Percentiles rank a stretch among this genome's conserved stretches.
phyloP scores from a whole-genome alignment of 2,113 vertebrate genomes.

The Guaruba guarouba region DNA sequence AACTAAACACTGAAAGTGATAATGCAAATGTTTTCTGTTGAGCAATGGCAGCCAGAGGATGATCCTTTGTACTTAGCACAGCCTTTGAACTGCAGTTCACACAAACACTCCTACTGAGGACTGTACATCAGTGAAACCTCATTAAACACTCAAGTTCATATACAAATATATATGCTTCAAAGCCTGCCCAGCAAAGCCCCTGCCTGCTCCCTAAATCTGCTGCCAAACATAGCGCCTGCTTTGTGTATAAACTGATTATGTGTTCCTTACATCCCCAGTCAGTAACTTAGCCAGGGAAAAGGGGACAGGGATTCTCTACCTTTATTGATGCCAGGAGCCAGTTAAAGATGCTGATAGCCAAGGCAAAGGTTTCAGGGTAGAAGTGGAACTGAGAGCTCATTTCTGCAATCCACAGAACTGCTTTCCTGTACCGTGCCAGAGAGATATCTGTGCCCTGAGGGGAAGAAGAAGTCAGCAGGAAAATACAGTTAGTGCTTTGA shows the following conservation, averaged over 20 bases:
- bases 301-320: conserved; percentile 15
- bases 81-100: neutral
- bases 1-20: neutral
- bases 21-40: neutral
- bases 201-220: neutral
- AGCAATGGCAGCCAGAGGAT: neutral
- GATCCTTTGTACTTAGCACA: neutral
- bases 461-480: neutral
- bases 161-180: neutral
- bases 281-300: neutral
- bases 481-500: neutral
- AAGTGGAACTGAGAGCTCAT: conserved; percentile 71
- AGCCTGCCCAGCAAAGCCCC: neutral
- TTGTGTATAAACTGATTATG: neutral
- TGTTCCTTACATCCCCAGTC: neutral
- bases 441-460: conserved; percentile 75
- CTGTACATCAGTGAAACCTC: neutral
- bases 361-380: conserved; percentile 70
- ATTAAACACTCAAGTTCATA: neutral
- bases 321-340: conserved; percentile 76
- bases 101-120: neutral
- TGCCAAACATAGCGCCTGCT: neutral
- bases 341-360: conserved; percentile 75
- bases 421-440: conserved; percentile 62
- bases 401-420: conserved; percentile 72